Evolutionary conservation across 2,113 vertebrate species (phyloP).

Genomic region (Sylvia atricapilla): DNA sequence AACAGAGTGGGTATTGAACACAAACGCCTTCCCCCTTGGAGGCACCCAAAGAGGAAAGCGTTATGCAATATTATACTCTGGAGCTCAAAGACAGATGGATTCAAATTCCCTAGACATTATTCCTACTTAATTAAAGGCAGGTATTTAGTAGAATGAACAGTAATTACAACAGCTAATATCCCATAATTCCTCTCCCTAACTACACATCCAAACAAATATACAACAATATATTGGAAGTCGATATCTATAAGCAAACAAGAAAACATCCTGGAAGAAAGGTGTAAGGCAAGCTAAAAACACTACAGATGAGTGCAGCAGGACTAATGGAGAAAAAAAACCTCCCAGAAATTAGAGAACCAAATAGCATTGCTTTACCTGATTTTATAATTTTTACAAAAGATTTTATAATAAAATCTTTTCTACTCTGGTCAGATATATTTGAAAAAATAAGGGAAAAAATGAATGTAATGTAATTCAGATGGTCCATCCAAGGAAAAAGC

Average conservation of each 20-base stretch:
- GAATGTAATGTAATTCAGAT: neutral
- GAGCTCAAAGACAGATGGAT: neutral
- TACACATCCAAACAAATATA: neutral
- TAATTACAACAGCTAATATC: neutral
- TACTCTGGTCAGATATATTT: neutral
- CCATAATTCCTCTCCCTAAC: neutral
- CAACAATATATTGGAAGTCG: neutral
- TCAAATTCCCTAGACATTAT: neutral
- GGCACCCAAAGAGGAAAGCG: neutral
- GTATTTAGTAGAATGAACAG: neutral
- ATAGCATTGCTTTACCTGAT: neutral
- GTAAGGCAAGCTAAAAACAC: neutral
- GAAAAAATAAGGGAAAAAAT: neutral
- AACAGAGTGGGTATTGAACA: neutral
- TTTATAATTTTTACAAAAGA: neutral
- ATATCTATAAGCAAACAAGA: neutral
- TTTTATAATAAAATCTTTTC: neutral
- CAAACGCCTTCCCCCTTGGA: neutral
- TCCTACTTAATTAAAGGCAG: neutral
- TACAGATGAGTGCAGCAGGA: neutral
- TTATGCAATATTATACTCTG: neutral
- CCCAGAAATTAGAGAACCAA: neutral
- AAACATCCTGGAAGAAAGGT: neutral
- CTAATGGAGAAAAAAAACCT: rapidly evolving
- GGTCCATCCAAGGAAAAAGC: neutral